Evolutionary conservation across 1,140 invertebrate species (phyloP).

Genomic region (Brachionus paranguensis): DNA sequence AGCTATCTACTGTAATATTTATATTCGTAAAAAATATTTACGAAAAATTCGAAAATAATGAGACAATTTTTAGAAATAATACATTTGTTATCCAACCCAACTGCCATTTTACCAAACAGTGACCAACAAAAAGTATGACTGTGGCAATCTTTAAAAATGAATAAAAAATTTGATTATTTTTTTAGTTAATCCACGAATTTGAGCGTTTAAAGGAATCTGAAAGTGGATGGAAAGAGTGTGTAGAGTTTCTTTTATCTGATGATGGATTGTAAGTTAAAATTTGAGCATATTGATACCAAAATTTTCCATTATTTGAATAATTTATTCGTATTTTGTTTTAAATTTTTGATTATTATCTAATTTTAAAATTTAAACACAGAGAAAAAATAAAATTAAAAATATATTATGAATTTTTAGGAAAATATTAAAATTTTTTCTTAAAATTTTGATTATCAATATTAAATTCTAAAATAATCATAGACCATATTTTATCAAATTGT

Average conservation of each 20-base stretch:
- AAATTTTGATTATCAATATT: no score
- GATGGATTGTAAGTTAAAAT: slow-evolving; percentile 45
- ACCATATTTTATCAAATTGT: no score
- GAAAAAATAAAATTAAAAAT: not conserved
- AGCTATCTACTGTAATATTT: not conserved
- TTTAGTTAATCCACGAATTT: slow-evolving; percentile 57
- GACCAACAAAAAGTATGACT: slow-evolving; percentile 17
- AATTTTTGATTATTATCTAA: not conserved
- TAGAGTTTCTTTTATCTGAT: slow-evolving; percentile 48
- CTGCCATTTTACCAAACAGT: slow-evolving; percentile 36
- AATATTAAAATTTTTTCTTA: not conserved
- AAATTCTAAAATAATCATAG: no score
- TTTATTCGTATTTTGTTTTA: not conserved
- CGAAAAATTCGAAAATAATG: not conserved
- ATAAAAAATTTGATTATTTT: not conserved
- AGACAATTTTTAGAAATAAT: slow-evolving; percentile 36
- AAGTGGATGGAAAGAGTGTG: slow-evolving; percentile 58
- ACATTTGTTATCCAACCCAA: slow-evolving; percentile 25
- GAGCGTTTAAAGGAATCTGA: slow-evolving; percentile 57
- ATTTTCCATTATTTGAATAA: not conserved
- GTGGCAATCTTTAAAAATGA: not conserved
- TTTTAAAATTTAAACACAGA: not conserved
- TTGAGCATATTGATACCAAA: not conserved
- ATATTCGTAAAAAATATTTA: not conserved
- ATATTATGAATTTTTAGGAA: not conserved